Evolutionary conservation across 2,888 invertebrate species (phyloP), one percentile per base, ranked within the genome.

Genomic region (Odontocolon sp.): DNA sequence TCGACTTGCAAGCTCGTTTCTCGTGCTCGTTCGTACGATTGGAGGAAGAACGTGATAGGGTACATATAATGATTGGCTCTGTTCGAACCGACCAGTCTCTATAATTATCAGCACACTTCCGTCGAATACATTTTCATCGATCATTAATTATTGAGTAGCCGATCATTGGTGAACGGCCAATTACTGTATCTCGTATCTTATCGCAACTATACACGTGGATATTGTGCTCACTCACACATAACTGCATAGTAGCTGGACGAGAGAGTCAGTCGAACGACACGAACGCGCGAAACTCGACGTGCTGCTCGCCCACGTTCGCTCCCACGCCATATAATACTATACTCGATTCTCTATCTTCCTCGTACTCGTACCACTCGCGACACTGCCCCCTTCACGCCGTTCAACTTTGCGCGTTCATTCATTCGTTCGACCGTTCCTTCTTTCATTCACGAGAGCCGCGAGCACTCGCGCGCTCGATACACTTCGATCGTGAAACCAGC

Each of bases 361-460:
- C n/a, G 26, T 47, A 42, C 61, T 67, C 66, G 71, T 61, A 61
- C 66, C 66, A 70, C 59, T 66, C 45, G 52, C 59, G 75, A 76
- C 47, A 66, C 54, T 21, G 18, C 42, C 47, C 33, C 14, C 47
- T 66, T 70, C 45, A 73, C 68, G 70, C 73, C 81, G 78, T 80
- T 84, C 83, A 84, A 84, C 85, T 83, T 82, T 81, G 78, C 86
- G 70, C 77, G 72, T 82, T 82, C 82, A 76, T 82, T 80, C 79
- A 67, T 77, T 66, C 75, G 45, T 57, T 36, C 77, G 74, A 80
- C 52, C 66, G 80, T 82, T 81, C 84, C 78, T 82, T 83, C 82
- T 79, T 86, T 83, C 86, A 86, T 86, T 86, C 86, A 83, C 73
- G 42, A 57, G 50, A 64, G 40, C 26, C 63, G 52, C 26, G 66